Conservation (phyloP, 2,888 invertebrate genomes). For the Drosophila nigritarsus region DNA sequence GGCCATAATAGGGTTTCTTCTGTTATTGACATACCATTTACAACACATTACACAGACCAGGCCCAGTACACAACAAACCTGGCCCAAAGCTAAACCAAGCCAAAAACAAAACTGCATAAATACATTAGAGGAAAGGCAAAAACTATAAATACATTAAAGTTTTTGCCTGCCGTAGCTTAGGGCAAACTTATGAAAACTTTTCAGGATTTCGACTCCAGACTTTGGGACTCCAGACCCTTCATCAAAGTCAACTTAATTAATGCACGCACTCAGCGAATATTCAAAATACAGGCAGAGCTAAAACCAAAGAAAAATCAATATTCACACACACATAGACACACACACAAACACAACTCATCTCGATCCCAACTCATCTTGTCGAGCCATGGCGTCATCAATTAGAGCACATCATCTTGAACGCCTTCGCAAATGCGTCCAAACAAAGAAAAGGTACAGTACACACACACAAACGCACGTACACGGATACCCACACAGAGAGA, state of each 20-base stretch:
- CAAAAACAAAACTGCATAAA: conserved; percentile 29
- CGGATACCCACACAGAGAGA: background rate
- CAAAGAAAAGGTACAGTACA: conserved; percentile 58
- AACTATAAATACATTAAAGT: background rate
- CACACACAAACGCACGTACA: background rate
- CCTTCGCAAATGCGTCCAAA: conserved; percentile 32
- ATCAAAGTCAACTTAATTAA: conserved; percentile 82
- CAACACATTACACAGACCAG: conserved; percentile 35
- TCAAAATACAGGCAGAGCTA: conserved; percentile 3
- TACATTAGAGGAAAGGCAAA: conserved; percentile 10
- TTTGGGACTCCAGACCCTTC: conserved; percentile 57
- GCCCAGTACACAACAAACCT: background rate
- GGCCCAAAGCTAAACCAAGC: background rate
- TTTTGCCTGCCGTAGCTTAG: conserved; percentile 3
- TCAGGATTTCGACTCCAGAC: conserved; percentile 14
- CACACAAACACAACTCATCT: background rate
- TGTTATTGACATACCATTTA: conserved; percentile 54
- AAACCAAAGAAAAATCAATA: conserved; percentile 67
- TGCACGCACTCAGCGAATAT: conserved; percentile 41
- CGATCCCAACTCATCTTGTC: conserved; percentile 5
- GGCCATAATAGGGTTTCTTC: conserved; percentile 20
- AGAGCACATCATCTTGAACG: conserved; percentile 72
- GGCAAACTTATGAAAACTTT: conserved; percentile 48
- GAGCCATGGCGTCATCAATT: conserved; percentile 68
- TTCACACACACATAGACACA: conserved; percentile 27